Base-by-base conservation (phyloP, 2,113 vertebrate genomes). In the Cheilinus undulatus region DNA sequence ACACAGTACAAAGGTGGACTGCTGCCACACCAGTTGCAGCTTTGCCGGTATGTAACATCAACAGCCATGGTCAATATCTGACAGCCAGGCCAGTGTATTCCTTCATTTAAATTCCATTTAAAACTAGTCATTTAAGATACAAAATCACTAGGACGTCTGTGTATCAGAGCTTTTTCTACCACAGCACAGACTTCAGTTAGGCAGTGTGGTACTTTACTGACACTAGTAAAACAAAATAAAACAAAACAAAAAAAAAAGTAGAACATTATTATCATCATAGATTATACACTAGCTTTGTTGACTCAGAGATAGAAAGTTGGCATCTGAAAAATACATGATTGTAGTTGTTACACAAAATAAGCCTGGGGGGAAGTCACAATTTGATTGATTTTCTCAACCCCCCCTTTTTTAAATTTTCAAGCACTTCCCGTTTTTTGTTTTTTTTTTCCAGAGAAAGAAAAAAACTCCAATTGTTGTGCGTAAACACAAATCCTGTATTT, bases 301-400 rank as follows among this genome's bases (percentile, higher is more conserved):
- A 46, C 75, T 78, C 60, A 57, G 49, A 90, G 52, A 82, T 86
- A 90, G 64, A 88, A 90, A 89, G 74, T 73, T 88, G 75, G 82
- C 78, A 83, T 88, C 57, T 77, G 69, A 86, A 86, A 93, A 87
- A 91, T 84, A 85, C 73, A 88, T 24, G 67, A 89, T 84, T 87
- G 59, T 81, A 84, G 58, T 83, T 72, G 52, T 82, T 69, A 78
- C 54, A 85, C 64, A 88, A 87, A 85, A 78, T 85, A 74, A 81
- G 36, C 15, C 3, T 58, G 5, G 17, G 62, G 68, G 62, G 60
- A 75, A 67, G 72, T 82, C 36, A 53, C 69, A 73, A 74, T 78
- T 69, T 36, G 17, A 69, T 59, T 53, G 54, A 46, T 51, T 52
- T 51, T 52, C 60, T 76, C 59, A 71, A 30, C 38, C 52, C 64